Conservation (phyloP, 1,140 invertebrate species). For the Propsilocerus akamusi region DNA sequence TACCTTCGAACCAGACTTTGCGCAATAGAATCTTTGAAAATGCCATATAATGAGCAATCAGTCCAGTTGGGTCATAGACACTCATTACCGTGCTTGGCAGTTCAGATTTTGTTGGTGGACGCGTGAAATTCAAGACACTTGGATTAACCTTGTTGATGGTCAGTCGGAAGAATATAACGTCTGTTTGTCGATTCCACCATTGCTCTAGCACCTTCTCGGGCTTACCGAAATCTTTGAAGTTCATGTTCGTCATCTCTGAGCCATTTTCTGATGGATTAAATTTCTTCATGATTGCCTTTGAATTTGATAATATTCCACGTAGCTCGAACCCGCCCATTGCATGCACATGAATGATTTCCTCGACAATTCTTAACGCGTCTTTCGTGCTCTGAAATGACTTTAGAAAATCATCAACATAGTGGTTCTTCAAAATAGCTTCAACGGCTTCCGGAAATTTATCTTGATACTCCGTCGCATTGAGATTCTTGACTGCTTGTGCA, state of each 20-base stretch:
- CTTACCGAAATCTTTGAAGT: neutral
- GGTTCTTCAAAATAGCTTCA: constrained; percentile 11
- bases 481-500: constrained; percentile 17
- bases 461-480: constrained; percentile 13
- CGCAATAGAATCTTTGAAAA: constrained; percentile 11
- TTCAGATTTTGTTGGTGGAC: constrained; percentile 9
- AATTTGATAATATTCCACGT: constrained; percentile 8
- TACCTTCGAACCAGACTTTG: constrained; percentile 9
- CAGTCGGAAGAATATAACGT: no score
- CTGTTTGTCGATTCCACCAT: constrained; percentile 8
- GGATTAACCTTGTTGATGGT: neutral
- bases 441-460: constrained; percentile 11
- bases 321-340: constrained; percentile 10
- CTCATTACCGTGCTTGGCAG: constrained; percentile 10
- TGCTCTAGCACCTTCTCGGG: constrained; percentile 7
- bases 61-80: constrained; percentile 12
- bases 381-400: constrained; percentile 12
- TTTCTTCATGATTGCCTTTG: neutral
- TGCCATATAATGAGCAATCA: constrained; percentile 9
- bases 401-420: constrained; percentile 23
- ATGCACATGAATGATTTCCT: constrained; percentile 13
- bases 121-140: constrained; percentile 3
- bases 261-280: no score
- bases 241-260: neutral
- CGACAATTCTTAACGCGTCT: constrained; percentile 10